Evolutionary conservation across 1,140 invertebrate species (phyloP).

Genomic region (Phenacoccus solenopsis): DNA sequence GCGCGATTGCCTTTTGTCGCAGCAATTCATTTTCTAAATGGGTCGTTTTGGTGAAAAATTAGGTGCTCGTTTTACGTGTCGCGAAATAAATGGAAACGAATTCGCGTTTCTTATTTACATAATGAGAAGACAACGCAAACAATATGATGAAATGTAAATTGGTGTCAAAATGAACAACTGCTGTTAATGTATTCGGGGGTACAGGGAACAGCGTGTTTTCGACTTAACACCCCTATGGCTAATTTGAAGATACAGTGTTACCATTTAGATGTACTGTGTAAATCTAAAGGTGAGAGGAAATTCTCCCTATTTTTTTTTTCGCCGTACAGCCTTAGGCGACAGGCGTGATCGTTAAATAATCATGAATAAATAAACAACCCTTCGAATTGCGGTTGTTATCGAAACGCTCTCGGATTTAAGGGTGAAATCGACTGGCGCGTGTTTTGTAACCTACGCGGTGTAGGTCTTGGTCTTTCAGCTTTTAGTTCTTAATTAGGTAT

Average conservation of each 20-base stretch:
- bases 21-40: no score
- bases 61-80: no score
- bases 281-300: slow-evolving; percentile 7
- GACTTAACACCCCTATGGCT: slow-evolving; percentile 6
- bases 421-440: background rate
- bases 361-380: slow-evolving; percentile 16
- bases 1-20: no score
- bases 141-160: slow-evolving; percentile 12
- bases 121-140: slow-evolving; percentile 8
- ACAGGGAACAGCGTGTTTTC: background rate
- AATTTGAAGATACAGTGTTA: slow-evolving; percentile 14
- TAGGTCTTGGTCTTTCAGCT: no score
- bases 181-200: slow-evolving; percentile 13
- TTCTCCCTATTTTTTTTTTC: slow-evolving; percentile 9
- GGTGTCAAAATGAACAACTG: slow-evolving; percentile 16
- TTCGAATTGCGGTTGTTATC: background rate
- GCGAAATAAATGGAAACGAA: slow-evolving; percentile 11
- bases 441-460: no score
- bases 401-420: background rate
- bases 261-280: slow-evolving; percentile 8
- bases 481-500: no score
- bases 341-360: slow-evolving; percentile 10
- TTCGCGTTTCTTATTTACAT: slow-evolving; percentile 7
- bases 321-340: background rate
- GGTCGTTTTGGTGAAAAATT: no score